phyloP scores from a whole-genome alignment of 2,113 vertebrate genomes.

The Daboia siamensis region DNA sequence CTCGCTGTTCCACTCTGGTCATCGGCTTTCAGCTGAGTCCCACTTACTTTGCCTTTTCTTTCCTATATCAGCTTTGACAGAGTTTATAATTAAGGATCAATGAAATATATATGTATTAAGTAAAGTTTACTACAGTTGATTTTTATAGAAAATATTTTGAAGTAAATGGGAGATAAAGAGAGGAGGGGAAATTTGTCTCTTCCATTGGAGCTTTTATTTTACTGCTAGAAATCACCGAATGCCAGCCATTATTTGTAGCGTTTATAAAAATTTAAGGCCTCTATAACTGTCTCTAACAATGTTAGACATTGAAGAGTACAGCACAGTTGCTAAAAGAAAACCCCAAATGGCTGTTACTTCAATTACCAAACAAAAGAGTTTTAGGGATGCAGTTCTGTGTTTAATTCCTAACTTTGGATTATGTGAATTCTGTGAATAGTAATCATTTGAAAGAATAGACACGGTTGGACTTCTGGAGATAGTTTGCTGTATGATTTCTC shows the following conservation, averaged over 20 bases:
- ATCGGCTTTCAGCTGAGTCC: neutral
- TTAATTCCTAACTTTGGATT: neutral
- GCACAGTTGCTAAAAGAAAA: neutral
- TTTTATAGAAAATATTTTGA: neutral
- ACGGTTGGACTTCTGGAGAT: neutral
- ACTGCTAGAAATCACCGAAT: neutral
- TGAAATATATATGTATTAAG: neutral
- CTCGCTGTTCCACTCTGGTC: neutral
- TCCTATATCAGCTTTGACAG: neutral
- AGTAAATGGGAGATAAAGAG: neutral
- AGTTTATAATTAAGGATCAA: neutral
- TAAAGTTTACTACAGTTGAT: neutral
- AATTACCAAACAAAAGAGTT: neutral
- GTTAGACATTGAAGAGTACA: neutral
- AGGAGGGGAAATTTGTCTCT: neutral
- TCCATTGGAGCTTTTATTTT: neutral
- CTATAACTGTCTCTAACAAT: neutral
- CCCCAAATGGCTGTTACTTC: neutral
- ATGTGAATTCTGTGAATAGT: neutral
- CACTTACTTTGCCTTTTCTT: neutral
- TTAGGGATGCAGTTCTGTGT: neutral
- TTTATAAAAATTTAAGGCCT: neutral
- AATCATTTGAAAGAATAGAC: neutral
- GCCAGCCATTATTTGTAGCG: neutral
- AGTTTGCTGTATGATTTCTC: slow-evolving; percentile 12